These are phyloP conservation scores for Redunca redunca DNA, from an alignment of 2,113 vertebrate genomes.

Conservation along the genomic window DNA sequence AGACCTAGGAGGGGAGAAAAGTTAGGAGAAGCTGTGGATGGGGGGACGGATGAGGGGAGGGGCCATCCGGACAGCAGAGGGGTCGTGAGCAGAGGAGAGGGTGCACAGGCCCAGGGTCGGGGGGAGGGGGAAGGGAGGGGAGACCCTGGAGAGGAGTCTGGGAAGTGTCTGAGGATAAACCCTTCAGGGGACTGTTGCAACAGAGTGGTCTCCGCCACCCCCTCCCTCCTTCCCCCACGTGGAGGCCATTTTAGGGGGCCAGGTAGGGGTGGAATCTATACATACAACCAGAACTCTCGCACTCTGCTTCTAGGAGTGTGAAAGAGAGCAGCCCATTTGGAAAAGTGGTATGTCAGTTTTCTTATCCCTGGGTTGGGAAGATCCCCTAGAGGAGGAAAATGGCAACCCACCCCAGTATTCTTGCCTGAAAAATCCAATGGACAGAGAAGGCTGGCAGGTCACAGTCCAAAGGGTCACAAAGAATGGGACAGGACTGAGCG, in stretches of 20 bases:
- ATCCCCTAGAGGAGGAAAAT: not conserved
- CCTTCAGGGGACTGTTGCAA: not conserved
- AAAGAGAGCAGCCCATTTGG: not conserved
- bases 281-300: not conserved
- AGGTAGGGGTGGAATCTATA: not conserved
- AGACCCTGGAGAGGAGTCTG: not conserved
- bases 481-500: fast-evolving
- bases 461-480: not conserved
- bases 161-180: not conserved
- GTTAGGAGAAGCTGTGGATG: not conserved
- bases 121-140: fast-evolving
- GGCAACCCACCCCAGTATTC: not conserved
- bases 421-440: not conserved
- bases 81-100: not conserved
- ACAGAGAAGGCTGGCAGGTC: not conserved
- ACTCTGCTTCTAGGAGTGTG: not conserved
- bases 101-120: not conserved
- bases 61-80: not conserved
- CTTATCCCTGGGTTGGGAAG: not conserved
- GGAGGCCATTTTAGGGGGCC: not conserved
- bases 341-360: not conserved
- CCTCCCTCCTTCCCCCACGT: fast-evolving
- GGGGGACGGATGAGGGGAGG: not conserved
- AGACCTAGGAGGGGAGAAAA: not conserved
- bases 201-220: not conserved